These are phyloP conservation scores for Dryococelus australis DNA, from an alignment of 2,888 invertebrate genomes.

Conservation along the genomic window DNA sequence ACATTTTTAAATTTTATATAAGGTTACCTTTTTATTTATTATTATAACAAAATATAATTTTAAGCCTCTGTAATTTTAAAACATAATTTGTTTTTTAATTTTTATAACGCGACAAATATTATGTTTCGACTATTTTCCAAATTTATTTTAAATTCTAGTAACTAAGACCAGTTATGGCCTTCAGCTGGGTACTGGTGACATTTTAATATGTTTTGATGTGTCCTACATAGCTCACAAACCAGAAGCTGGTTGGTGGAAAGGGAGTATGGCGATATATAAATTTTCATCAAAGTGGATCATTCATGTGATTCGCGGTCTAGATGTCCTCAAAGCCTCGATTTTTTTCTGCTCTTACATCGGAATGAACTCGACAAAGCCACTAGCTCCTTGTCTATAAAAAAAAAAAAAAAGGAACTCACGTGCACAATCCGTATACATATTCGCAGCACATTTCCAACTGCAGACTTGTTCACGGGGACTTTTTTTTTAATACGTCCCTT, in stretches of 20 bases:
- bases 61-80: too few relatives aligned
- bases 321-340: not conserved
- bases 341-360: not conserved
- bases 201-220: too few relatives aligned
- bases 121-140: too few relatives aligned
- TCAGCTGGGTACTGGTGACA: too few relatives aligned
- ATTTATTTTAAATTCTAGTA: too few relatives aligned
- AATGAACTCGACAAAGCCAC: not conserved
- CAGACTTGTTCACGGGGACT: not conserved
- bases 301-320: not conserved
- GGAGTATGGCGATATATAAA: not conserved
- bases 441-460: not conserved
- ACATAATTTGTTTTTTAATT: too few relatives aligned
- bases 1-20: too few relatives aligned
- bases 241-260: not conserved
- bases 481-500: not conserved
- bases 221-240: not conserved
- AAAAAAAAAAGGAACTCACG: not conserved
- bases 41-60: too few relatives aligned
- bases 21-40: too few relatives aligned
- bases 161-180: too few relatives aligned
- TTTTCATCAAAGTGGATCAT: not conserved
- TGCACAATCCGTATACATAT: not conserved
- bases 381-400: not conserved
- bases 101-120: too few relatives aligned